Percentiles rank a stretch among this genome's conserved stretches.
phyloP scores from a whole-genome alignment of 2,888 invertebrate species.

The Himalopsyche kuldschensis region DNA sequence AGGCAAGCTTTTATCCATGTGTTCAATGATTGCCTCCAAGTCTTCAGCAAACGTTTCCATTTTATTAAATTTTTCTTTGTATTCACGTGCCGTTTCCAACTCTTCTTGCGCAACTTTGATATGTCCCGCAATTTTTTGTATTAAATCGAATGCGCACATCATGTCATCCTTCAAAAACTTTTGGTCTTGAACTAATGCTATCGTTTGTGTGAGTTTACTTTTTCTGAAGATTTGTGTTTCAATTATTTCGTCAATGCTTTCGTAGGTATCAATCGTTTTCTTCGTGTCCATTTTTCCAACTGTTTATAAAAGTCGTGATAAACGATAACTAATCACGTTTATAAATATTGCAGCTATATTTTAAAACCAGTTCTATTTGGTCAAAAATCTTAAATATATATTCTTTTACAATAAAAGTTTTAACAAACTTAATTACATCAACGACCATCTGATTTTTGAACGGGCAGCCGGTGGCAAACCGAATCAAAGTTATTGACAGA shows the following conservation, averaged over 20 bases:
- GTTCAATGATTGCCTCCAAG: slow-evolving; percentile 13
- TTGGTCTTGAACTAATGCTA: slow-evolving; percentile 28
- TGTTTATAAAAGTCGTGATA: neutral
- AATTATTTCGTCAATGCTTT: slow-evolving; percentile 33
- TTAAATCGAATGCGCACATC: slow-evolving; percentile 4
- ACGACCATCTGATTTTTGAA: too few relatives aligned
- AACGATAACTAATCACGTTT: neutral
- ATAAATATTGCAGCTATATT: too few relatives aligned
- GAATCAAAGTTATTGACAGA: too few relatives aligned
- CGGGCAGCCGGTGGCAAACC: too few relatives aligned
- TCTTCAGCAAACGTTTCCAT: neutral
- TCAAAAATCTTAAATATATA: too few relatives aligned
- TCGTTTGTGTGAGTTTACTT: slow-evolving; percentile 14
- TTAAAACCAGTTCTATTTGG: too few relatives aligned
- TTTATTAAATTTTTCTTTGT: slow-evolving; percentile 7
- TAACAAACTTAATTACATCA: too few relatives aligned
- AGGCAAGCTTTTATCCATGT: slow-evolving; percentile 31
- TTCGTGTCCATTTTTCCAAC: slow-evolving; percentile 21
- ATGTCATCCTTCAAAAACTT: slow-evolving; percentile 26
- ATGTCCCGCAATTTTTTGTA: slow-evolving; percentile 18
- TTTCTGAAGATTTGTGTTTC: slow-evolving; percentile 22
- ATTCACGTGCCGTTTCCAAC: slow-evolving; percentile 1
- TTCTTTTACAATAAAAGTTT: too few relatives aligned
- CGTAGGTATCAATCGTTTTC: slow-evolving; percentile 22
- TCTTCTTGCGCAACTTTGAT: slow-evolving; percentile 12